Conservation (phyloP, 2,888 invertebrate genomes). For the Autographa pulchrina region DNA sequence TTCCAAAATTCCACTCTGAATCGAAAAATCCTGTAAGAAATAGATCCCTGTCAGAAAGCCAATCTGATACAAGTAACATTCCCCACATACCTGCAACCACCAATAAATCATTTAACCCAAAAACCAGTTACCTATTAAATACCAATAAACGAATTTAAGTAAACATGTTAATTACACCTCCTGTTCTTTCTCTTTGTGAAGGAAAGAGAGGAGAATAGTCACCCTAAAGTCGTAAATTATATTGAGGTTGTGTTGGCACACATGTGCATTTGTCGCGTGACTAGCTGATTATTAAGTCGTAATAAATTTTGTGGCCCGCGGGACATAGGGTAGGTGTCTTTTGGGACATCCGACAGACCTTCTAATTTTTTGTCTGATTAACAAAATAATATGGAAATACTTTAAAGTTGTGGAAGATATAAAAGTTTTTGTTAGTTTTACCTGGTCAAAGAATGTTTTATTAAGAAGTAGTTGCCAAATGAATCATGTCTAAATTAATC, state of each 20-base stretch:
- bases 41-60: conserved; percentile 45
- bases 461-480: neutral
- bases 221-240: conserved; percentile 85
- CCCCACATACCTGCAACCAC: conserved; percentile 63
- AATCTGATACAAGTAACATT: conserved; percentile 54
- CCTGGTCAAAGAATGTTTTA: conserved; percentile 18
- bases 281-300: conserved; percentile 85
- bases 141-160: conserved; percentile 83
- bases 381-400: conserved; percentile 45
- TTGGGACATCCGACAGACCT: conserved; percentile 59
- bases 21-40: conserved; percentile 47
- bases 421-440: conserved; percentile 36
- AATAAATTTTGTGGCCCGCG: conserved; percentile 83
- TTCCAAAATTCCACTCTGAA: conserved; percentile 25
- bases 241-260: conserved; percentile 78
- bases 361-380: conserved; percentile 56
- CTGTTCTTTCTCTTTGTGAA: conserved; percentile 51
- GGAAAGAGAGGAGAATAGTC: conserved; percentile 68
- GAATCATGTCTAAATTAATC: conserved; percentile 1
- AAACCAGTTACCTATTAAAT: conserved; percentile 75
- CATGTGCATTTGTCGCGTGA: conserved; percentile 84
- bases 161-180: conserved; percentile 72
- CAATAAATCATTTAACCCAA: conserved; percentile 64
- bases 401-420: conserved; percentile 28
- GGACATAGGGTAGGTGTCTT: conserved; percentile 73